Base-by-base conservation (phyloP, 2,113 vertebrate genomes). In the Phalacrocorax brasilianus region DNA sequence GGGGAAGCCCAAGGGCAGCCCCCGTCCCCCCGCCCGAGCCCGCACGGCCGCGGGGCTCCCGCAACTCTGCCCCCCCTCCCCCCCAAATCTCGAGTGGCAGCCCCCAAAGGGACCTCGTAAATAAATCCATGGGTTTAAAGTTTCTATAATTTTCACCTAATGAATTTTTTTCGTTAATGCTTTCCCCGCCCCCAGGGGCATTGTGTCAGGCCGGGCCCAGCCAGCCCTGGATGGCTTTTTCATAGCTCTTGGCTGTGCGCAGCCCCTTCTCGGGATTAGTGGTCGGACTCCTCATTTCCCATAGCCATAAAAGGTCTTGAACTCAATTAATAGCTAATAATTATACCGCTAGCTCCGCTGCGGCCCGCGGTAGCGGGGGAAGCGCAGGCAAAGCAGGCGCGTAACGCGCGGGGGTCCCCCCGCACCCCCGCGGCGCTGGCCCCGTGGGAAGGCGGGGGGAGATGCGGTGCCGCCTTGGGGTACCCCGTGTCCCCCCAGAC, bases 251-350 rank as follows among this genome's bases (percentile, higher is more conserved):
- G 95, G 95, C 95, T 78, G 88, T 3, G 71, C 22, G 30, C 94
- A 63, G 97, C 63, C 95, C 97, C 97, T 97, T 42, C 88, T 59
- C 50, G 97, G 98, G 98, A 98, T 98, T 98, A 98, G 98, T 94
- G 98, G 97, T 98, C 98, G 98, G 95, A 96, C 95, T 98, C 98
- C 98, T 97, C 98, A 98, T 98, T 99, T 98, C 98, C 98, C 98
- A 97, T 15, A 96, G 98, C 98, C 97, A 61, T 94, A 81, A 98
- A 98, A 98, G 98, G 98, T 99, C 98, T 97, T 98, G 98, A 99
- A 99, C 98, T 98, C 98, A 98, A 99, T 99, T 99, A 99, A 99
- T 98, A 98, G 98, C 97, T 98, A 98, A 99, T 99, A 99, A 99
- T 99, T 99, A 99, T 97, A 96, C 97, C 97, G 98, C 79, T 93